phyloP scores from a whole-genome alignment of 1,140 invertebrate genomes.

The Solenopsis invicta region DNA sequence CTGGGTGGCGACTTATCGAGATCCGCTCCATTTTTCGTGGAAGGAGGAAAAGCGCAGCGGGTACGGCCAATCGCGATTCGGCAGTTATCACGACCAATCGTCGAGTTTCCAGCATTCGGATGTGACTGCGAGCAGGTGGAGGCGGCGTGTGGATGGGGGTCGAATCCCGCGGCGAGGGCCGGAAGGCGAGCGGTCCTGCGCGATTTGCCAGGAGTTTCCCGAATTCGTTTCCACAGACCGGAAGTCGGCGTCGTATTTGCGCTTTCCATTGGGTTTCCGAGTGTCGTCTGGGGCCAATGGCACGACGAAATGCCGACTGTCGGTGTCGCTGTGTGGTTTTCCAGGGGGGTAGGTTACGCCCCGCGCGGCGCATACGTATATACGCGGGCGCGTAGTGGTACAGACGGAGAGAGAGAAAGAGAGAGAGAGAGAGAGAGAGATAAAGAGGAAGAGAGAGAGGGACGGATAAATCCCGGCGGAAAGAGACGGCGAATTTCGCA shows the following conservation, averaged over 20 bases:
- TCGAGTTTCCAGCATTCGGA: constrained; percentile 80
- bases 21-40: constrained; percentile 23
- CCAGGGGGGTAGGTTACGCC: constrained; percentile 84
- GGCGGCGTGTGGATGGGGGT: constrained; percentile 40
- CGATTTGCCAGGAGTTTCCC: constrained; percentile 77
- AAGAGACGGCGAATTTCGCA: constrained; percentile 62
- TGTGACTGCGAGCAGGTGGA: constrained; percentile 79
- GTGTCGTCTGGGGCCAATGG: constrained; percentile 84
- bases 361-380: constrained; percentile 76
- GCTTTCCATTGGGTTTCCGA: constrained; percentile 85
- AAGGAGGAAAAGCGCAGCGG: constrained; percentile 54
- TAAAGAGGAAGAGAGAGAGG: constrained; percentile 23
- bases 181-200: constrained; percentile 75
- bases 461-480: constrained; percentile 55
- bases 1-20: constrained; percentile 33
- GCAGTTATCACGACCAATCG: constrained; percentile 71
- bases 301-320: constrained; percentile 84
- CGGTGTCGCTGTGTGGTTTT: constrained; percentile 77
- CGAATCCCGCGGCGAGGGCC: constrained; percentile 55
- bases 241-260: constrained; percentile 85
- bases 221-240: constrained; percentile 81
- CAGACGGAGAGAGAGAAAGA: constrained; percentile 48
- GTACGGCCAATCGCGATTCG: constrained; percentile 69
- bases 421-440: constrained; percentile 63
- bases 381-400: constrained; percentile 41